Conservation (phyloP, 2,888 invertebrate species). For the Cryptus armator region DNA sequence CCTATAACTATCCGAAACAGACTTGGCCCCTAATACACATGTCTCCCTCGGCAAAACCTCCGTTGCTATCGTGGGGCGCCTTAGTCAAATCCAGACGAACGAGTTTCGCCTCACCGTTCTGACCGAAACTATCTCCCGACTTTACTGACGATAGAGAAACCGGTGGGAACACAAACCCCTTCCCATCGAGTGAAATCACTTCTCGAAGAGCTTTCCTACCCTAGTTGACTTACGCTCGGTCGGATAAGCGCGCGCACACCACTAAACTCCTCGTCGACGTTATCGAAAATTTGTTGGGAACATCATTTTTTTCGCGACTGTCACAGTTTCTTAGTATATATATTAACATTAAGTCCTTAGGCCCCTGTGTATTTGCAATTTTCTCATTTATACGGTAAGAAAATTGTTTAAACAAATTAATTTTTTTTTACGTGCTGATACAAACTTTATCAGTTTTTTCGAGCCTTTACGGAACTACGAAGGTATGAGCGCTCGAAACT, state of each 20-base stretch:
- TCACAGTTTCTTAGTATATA: not conserved
- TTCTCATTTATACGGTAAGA: not conserved
- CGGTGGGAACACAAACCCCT: constrained; percentile 19
- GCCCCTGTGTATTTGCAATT: not conserved
- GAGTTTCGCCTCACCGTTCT: constrained; percentile 43
- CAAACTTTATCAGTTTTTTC: too few relatives aligned
- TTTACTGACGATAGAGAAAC: constrained; percentile 37
- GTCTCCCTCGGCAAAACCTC: constrained; percentile 13
- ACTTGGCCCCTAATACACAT: constrained; percentile 44
- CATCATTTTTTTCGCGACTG: not conserved
- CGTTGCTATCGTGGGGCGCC: constrained; percentile 25
- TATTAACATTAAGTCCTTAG: too few relatives aligned
- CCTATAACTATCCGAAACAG: constrained; percentile 46
- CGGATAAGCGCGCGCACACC: constrained; percentile 47
- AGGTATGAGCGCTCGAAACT: not conserved
- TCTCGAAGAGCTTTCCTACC: constrained; percentile 39
- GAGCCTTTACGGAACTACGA: not conserved
- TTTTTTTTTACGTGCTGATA: too few relatives aligned
- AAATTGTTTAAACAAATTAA: not conserved
- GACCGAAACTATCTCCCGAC: constrained; percentile 15
- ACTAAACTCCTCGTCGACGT: not conserved
- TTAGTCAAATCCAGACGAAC: constrained; percentile 50
- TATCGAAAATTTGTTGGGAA: not conserved
- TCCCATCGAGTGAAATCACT: constrained; percentile 37
- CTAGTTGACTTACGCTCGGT: constrained; percentile 46